A percentile compares a stretch with the other conserved stretches of the same genome.
Conservation (phyloP, 2,797 vertebrate species). For the Alca torda region DNA sequence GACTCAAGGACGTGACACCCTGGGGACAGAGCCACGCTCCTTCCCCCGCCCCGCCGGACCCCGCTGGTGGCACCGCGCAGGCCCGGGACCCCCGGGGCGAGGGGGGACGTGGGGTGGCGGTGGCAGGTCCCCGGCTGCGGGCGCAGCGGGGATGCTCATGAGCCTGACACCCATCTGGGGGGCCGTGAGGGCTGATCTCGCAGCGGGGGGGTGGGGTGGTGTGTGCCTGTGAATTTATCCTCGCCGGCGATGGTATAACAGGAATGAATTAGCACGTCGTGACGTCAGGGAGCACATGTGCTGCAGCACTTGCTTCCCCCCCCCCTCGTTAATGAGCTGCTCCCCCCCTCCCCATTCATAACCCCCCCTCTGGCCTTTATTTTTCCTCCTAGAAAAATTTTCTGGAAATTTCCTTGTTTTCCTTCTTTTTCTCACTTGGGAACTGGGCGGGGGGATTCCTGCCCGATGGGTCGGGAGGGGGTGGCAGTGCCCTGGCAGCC, state of each 20-base stretch:
- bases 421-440: neutral
- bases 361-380: neutral
- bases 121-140: neutral
- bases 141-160: neutral
- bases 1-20: neutral
- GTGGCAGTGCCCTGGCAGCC: neutral
- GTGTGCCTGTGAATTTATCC: slow-evolving; percentile 45
- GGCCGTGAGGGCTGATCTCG: neutral
- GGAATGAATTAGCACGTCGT: slow-evolving; percentile 36
- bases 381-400: neutral
- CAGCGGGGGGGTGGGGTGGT: neutral
- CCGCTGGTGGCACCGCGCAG: accelerated
- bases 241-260: slow-evolving; percentile 1
- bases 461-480: neutral
- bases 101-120: neutral
- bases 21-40: neutral
- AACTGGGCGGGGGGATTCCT: accelerated
- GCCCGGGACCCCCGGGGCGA: accelerated
- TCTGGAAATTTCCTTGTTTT: slow-evolving; percentile 1
- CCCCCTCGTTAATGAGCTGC: neutral
- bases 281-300: slow-evolving; percentile 12
- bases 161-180: neutral
- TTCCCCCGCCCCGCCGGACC: accelerated
- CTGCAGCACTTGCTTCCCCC: neutral
- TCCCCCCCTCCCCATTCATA: neutral